A percentile compares a stretch with the other conserved stretches of the same genome.
Conservation (phyloP, 30 jellyfish, hydroid and myxozoan species). For the Clytia hemisphaerica region DNA sequence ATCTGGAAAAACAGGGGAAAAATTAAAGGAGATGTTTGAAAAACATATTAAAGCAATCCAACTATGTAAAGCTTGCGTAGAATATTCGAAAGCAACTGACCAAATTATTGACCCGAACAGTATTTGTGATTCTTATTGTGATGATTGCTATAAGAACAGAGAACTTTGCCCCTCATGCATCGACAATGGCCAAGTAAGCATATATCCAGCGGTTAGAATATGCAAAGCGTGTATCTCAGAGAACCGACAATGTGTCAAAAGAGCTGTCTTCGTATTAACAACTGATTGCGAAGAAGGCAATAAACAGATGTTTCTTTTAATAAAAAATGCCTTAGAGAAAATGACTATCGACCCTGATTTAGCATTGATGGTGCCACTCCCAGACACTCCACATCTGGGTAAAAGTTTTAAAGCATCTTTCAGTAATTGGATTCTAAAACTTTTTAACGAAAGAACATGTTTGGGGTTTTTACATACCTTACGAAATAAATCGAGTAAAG, state of each 20-base stretch:
- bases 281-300: constrained; percentile 32
- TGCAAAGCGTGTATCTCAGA: constrained; percentile 25
- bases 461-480: too few species aligned
- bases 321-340: not conserved
- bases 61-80: not conserved
- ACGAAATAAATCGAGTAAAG: too few species aligned
- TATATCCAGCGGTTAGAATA: not conserved
- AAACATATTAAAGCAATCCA: constrained; percentile 4
- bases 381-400: too few species aligned
- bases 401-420: too few species aligned
- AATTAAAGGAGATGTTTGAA: not conserved
- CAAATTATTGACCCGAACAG: not conserved
- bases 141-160: not conserved
- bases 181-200: not conserved
- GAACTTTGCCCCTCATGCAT: constrained; percentile 14
- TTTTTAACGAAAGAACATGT: not conserved
- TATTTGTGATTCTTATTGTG: too few species aligned
- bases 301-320: not conserved
- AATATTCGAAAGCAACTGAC: too few species aligned
- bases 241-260: not conserved
- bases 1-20: constrained; percentile 27
- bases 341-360: constrained; percentile 4
- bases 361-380: constrained; percentile 1
- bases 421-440: constrained; percentile 5
- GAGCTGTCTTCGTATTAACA: constrained; percentile 11